These are phyloP conservation scores for Tonatia bakeri DNA, from an alignment of 2,113 vertebrate species.

Conservation along the genomic window DNA sequence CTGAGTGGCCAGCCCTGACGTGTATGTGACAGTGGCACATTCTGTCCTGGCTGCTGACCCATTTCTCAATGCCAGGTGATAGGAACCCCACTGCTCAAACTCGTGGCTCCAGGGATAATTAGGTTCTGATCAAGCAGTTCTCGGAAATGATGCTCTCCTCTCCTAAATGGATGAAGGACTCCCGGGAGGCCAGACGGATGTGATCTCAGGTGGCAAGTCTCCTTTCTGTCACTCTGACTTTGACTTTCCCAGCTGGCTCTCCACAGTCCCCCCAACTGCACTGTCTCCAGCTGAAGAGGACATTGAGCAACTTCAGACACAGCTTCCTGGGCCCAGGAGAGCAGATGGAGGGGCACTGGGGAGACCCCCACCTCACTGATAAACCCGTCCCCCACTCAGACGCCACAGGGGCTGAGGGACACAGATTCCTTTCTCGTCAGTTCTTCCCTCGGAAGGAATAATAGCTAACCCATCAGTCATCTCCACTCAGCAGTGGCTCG, in stretches of 20 bases:
- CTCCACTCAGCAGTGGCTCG: background rate
- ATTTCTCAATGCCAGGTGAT: constrained; percentile 44
- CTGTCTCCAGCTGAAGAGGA: background rate
- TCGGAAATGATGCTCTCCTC: constrained; percentile 10
- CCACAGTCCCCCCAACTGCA: background rate
- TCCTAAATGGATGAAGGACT: background rate
- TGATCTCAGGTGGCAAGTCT: rapidly evolving
- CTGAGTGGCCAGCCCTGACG: background rate
- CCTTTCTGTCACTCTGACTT: background rate
- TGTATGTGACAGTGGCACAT: background rate
- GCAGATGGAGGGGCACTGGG: background rate
- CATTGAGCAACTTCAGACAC: background rate
- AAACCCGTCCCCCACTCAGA: background rate
- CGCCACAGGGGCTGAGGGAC: rapidly evolving
- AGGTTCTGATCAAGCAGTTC: constrained; percentile 43
- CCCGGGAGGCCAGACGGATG: background rate
- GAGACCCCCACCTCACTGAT: background rate
- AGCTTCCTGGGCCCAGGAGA: too few species aligned
- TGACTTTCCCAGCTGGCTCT: background rate
- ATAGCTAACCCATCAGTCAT: background rate
- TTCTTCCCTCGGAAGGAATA: background rate
- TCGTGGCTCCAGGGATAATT: constrained; percentile 53
- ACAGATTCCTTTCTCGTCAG: background rate
- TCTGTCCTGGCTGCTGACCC: constrained; percentile 62
- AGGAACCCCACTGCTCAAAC: constrained; percentile 33